Base-by-base conservation (phyloP, 1,140 invertebrate species). In the Eumaeus atala region DNA sequence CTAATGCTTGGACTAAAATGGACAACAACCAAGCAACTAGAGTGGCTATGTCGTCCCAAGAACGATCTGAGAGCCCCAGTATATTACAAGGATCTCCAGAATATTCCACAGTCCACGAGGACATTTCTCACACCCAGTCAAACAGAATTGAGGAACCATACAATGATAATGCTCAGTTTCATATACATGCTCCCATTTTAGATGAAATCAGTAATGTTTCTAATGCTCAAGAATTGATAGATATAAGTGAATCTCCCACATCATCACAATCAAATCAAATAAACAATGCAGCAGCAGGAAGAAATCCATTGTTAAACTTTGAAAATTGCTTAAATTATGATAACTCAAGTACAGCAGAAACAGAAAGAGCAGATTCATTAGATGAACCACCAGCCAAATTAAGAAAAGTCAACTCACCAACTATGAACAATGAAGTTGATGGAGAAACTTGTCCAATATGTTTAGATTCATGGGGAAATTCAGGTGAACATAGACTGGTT, bases 381-480 rank as follows among this genome's bases (percentile, higher is more conserved):
- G 64, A 70, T 0, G 80, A 77, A 59, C 82, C 80, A 5, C 82
- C 82, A 5, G 68, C 74, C 0, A 85, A 85, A 65, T 48, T 85
- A 0, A 67, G 82, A 28, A 79, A 73, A 47, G 34, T 85, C 4
- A 69, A 55, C 34, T 72, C 76, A 0, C 70, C 72, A 0, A 62
- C 58, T 16, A 48, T 33, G 16, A 51, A 87, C 1, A 88, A 89
- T 3, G 79, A 89, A 14, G 89, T 91, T 34, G 91, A 93, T 55
- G 93, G 92, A 10, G 89, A 92, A 63, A 90, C 89, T 0, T 98
- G 96, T 67, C 90, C 95, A 0, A 97, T 98, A 62, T 98, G 97
- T 70, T 89, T 96, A 64, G 95, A 97, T 37, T 78, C 88, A 9
- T 97, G 95, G 93, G 95, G 92, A 1, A 96, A 93, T 70, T 92